Base-by-base conservation (phyloP, 2,888 invertebrate genomes). In the Selenia dentaria region DNA sequence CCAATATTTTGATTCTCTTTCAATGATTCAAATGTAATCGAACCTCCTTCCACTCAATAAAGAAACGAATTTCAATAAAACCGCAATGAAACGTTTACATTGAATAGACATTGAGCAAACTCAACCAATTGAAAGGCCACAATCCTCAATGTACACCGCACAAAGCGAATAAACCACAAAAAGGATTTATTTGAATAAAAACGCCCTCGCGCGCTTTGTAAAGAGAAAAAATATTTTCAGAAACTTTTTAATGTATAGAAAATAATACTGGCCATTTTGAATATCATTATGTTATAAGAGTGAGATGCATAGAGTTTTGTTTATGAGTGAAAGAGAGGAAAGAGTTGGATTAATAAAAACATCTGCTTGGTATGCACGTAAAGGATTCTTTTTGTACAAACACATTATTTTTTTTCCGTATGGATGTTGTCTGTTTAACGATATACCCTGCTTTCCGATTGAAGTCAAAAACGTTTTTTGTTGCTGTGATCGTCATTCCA, bases 241-340 rank as follows among this genome's bases (percentile, higher is more conserved):
- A 79, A 63, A 27, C 18, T 73, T 71, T 69, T 70, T 67, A 67
- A 70, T 72, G 74, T 68, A 74, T 74, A 65, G 63, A 68, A 74
- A 63, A 59, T 67, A 74, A 72, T 73, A 80, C 81, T 83, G 79
- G 79, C 79, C 79, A 83, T 85, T 83, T 82, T 79, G 73, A 80
- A 80, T 82, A 63, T 79, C 70, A 75, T 80, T 75, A 73, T 72
- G 64, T 14, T 32, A 3, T 16, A 9, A 55, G 62, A 78, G 57
- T 34, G 72, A 59, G 78, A 77, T 39, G 53, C 59, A 54, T 46
- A 63, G 61, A 75, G 33, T 42, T 46, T 67, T 66, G 62, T 62
- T 41, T 65, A 24, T 44, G 51, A 3, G 45, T 54, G 53, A 73
- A 70, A 67, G 64, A 59, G 72, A 72, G 29, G 47, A 53, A 53